Evolutionary conservation across 2,888 invertebrate species (phyloP), one percentile per base, ranked within the genome.

Genomic region (Calameuta filiformis): DNA sequence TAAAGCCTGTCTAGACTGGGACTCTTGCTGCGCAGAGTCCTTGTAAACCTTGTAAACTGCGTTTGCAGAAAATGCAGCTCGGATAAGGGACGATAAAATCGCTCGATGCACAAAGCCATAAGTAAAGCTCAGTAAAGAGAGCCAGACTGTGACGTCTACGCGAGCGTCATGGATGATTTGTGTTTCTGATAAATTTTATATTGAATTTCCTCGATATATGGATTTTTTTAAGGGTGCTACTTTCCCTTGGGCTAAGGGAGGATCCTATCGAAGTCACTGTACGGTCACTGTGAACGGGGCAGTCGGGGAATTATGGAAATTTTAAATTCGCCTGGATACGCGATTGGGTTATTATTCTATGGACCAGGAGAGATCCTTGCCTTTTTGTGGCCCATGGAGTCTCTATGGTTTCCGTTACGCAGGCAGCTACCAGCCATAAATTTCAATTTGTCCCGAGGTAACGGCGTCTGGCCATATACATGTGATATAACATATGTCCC

Each of bases 361-460:
- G 6, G 40, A 56, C 40, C 23, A 56, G 9, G 40, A 56, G 23
- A 40, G 40, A 40, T 56, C 40, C 23, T 56, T 56, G 23, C 6
- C 23, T 23, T 56, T 56, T 56, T 23, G 40, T 23, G 23, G 0
- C 23, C 40, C 40, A 56, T 23, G 40, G 23, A 9, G 40, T 56
- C 40, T 23, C 71, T 12, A 71, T 9, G 15, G 31, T 71, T 71
- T 31, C 31, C 71, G 71, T 71, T 31, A 69, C 33, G 12, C 11
- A 71, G 71, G 31, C 71, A 33, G 71, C 31, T 71, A 71, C 71
- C 11, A 71, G 71, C 33, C 3, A 31, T 71, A 71, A 71, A 71
- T 71, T 71, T 71, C 71, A 71, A 71, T 71, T 71, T 71, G 31
- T 71, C 31, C 71, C 71, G 12, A 69, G 31, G 31, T 71, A 71